Evolutionary conservation across 2,797 vertebrate species (phyloP), one percentile per base, ranked within the genome.

Genomic region (Micromesistius poutassou): DNA sequence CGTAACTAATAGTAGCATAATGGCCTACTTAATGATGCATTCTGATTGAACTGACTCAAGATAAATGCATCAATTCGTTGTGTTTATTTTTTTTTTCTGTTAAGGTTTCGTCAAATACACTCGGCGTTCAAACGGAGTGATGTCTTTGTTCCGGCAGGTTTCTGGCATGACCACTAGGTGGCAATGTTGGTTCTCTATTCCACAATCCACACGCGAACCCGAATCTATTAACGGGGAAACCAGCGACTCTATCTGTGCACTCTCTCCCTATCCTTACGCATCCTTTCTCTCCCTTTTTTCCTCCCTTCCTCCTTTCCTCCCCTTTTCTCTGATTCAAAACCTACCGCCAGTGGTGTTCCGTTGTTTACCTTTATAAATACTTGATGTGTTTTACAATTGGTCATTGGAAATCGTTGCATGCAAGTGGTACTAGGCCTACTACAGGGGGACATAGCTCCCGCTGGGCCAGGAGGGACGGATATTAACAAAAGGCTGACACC

Each of bases 331-430:
- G 87, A 93, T 92, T 91, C 86, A 91, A 89, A 89, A 87, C 83
- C 89, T 88, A 89, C 86, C 82, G 74, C 84, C 89, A 90, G 89
- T 90, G 88, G 89, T 90, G 88, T 87, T 90, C 87, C 83, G 82
- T 87, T 89, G 89, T 91, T 93, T 92, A 93, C 90, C 90, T 90
- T 92, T 89, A 90, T 91, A 89, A 93, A 93, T 91, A 90, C 87
- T 90, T 92, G 85, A 91, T 91, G 88, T 89, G 88, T 90, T 91
- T 91, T 92, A 91, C 88, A 88, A 81, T 86, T 75, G 84, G 5
- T 81, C 84, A 72, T 82, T 75, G 87, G 79, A 81, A 33, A 71
- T 79, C 35, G 77, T 81, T 62, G 22, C 30, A 28, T 68, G 71
- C 70, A 25, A 42, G 80, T 73, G 36, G 36, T 38, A 38, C 36